Evolutionary conservation across 2,113 vertebrate species (phyloP).

Genomic region (Triplophysa dalaica): DNA sequence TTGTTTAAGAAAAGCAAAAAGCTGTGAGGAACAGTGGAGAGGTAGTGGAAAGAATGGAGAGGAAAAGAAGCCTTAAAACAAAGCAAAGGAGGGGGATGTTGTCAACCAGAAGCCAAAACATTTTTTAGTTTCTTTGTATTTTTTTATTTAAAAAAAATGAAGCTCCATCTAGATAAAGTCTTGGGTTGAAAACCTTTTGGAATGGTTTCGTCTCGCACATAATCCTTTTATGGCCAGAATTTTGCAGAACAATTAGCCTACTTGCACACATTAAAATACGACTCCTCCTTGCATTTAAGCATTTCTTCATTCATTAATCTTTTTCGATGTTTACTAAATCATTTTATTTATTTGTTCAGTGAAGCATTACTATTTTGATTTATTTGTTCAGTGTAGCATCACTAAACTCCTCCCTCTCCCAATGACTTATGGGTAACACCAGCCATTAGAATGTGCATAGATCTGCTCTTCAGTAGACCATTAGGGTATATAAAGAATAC

Average conservation of each 20-base stretch:
- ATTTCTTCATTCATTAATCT: no score
- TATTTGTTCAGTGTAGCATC: no score
- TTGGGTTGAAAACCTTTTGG: slow-evolving; percentile 75
- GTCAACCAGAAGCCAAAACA: slow-evolving; percentile 67
- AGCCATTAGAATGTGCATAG: no score
- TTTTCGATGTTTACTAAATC: no score
- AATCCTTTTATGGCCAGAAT: slow-evolving; percentile 63
- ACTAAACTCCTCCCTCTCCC: no score
- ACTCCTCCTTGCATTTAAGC: no score
- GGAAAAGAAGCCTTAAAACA: slow-evolving; percentile 53
- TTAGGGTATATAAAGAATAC: no score
- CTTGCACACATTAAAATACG: no score
- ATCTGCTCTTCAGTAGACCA: no score
- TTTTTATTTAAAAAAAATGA: slow-evolving; percentile 79
- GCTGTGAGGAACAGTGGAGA: slow-evolving; percentile 32
- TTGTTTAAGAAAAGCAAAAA: slow-evolving; percentile 91
- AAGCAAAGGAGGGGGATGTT: slow-evolving; percentile 52
- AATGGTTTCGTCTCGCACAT: slow-evolving; percentile 64
- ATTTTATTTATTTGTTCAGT: no score
- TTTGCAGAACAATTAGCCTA: slow-evolving; percentile 54
- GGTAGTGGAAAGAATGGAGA: neutral
- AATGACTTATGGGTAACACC: no score
- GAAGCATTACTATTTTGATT: no score
- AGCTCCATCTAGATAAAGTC: slow-evolving; percentile 76
- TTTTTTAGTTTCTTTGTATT: slow-evolving; percentile 51